Base-by-base conservation (phyloP, 2,113 vertebrate genomes). In the Eulacestoma nigropectus region DNA sequence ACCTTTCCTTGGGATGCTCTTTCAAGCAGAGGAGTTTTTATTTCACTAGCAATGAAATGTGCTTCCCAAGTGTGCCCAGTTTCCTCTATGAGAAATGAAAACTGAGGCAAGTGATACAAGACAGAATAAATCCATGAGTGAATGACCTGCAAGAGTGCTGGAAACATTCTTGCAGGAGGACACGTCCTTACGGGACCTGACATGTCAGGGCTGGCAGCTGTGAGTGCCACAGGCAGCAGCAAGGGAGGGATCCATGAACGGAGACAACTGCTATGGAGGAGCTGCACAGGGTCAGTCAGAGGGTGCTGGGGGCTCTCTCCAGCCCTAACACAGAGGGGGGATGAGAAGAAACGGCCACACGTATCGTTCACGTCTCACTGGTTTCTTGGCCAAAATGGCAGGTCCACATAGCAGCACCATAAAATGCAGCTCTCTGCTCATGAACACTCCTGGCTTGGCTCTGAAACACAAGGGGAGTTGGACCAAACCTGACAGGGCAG, bases 271-370 rank as follows among this genome's bases (percentile, higher is more conserved):
- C 49, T 55, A 17, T 16, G 56, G 27, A 78, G 75, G n/a, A 56
- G 16, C 42, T 50, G 39, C 37, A 49, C 29, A 62, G 90, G 46
- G 42, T 32, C 25, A 23, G 3, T 9, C 83, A 32, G 1, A 32
- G 1, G 13, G 16, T 9, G 7, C 1, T 1, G 7, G 26, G 33
- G 12, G 22, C 22, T 87, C 42, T 32, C 32, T 62, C 22, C 52
- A 72, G 30, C 50, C 26, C 65, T 22, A 30, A 39, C 4, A 1
- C 33, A 39, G 14, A 0, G 0, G 10, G 14, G 72, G 4, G 16
- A 27, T 49, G 47, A 63, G 47, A 59, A 76, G 77, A 81, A 77
- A 69, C 17, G 11, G 27, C 18, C 59, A 67, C 50, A 23, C 6
- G 56, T 63, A 30, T 1, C 5, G 1, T 32, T 49, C 55, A 65